Conservation (phyloP, 2,113 vertebrate species). For the Hippopotamus amphibius region DNA sequence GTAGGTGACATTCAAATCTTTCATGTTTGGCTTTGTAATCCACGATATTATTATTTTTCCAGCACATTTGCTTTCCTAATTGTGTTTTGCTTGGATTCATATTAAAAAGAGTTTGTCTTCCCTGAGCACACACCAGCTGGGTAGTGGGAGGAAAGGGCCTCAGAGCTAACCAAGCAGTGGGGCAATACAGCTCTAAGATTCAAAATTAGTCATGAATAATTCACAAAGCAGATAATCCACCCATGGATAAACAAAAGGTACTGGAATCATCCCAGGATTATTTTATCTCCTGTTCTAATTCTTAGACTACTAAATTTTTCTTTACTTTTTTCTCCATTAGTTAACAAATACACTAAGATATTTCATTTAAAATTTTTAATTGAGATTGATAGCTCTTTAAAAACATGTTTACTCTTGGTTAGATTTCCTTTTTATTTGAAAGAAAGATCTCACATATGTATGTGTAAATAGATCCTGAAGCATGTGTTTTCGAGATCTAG, state of each 20-base stretch:
- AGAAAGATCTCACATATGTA: neutral
- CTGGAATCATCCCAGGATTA: conserved; percentile 78
- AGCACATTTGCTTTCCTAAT: conserved; percentile 82
- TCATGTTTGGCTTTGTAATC: conserved; percentile 77
- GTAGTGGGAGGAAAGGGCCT: conserved; percentile 81
- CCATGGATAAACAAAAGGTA: conserved; percentile 80
- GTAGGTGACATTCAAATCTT: conserved; percentile 69
- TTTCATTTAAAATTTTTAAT: neutral
- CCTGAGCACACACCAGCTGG: conserved; percentile 81
- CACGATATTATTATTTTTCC: conserved; percentile 78
- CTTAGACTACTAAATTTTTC: conserved; percentile 55
- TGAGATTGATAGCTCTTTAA: conserved; percentile 41
- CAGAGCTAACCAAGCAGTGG: conserved; percentile 76
- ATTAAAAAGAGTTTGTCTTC: conserved; percentile 81
- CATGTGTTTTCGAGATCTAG: neutral
- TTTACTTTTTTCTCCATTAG: neutral
- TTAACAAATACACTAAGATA: conserved; percentile 5
- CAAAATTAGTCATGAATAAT: conserved; percentile 82
- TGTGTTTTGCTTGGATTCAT: conserved; percentile 82
- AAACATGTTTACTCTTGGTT: conserved; percentile 40
- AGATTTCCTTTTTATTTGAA: conserved; percentile 26
- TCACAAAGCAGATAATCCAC: conserved; percentile 78
- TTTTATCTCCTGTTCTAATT: conserved; percentile 59
- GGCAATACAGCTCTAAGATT: conserved; percentile 72
- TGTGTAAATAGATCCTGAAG: neutral